These are phyloP conservation scores for Acrocera orbiculus DNA, from an alignment of 2,888 invertebrate genomes.

Conservation along the genomic window DNA sequence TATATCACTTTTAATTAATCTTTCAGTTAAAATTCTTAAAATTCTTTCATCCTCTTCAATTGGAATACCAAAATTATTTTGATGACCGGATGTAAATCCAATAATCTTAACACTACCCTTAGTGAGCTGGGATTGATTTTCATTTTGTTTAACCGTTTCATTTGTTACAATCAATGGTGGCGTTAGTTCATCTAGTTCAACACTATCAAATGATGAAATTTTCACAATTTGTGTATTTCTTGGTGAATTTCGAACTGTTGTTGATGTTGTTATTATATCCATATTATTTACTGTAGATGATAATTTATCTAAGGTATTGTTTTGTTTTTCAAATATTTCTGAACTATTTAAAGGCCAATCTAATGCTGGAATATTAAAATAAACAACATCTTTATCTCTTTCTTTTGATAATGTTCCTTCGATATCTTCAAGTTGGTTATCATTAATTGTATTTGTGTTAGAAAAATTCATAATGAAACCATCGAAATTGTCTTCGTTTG, in stretches of 20 bases:
- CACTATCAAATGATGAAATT: constrained; percentile 1
- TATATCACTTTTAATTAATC: constrained; percentile 13
- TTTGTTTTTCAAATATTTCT: too few species aligned
- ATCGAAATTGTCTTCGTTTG: too few species aligned
- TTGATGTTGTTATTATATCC: neutral
- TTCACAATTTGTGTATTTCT: constrained; percentile 11
- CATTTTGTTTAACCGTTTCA: constrained; percentile 3
- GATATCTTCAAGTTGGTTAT: too few species aligned
- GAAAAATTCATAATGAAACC: too few species aligned
- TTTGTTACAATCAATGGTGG: constrained; percentile 4
- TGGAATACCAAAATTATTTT: constrained; percentile 42
- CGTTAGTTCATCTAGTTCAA: constrained; percentile 7
- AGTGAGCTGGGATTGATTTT: constrained; percentile 2
- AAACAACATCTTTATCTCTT: too few species aligned
- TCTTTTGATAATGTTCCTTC: too few species aligned
- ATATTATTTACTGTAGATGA: too few species aligned
- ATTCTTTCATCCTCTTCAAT: constrained; percentile 41
- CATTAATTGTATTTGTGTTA: too few species aligned
- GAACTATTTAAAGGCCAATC: too few species aligned
- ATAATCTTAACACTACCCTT: constrained; percentile 15
- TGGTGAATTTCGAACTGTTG: neutral
- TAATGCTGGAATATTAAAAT: too few species aligned
- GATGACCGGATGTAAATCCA: constrained; percentile 42
- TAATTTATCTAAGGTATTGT: too few species aligned
- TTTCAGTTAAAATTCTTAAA: constrained; percentile 22